These are phyloP conservation scores for Heterocephalus glaber DNA, from an alignment of 2,113 vertebrate species.

Conservation along the genomic window DNA sequence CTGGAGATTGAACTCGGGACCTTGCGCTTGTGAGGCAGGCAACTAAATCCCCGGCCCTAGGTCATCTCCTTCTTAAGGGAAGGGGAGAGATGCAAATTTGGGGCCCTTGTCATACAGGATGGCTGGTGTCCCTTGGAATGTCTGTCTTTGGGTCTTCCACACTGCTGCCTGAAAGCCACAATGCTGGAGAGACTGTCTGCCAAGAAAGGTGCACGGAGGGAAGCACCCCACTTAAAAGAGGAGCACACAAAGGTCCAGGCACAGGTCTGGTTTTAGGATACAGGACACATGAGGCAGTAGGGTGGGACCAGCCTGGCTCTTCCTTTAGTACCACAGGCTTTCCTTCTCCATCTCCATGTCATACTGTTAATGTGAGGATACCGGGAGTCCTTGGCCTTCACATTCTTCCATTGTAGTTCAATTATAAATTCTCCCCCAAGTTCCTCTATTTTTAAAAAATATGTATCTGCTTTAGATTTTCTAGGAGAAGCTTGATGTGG, in stretches of 20 bases:
- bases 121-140: neutral
- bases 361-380: neutral
- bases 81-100: neutral
- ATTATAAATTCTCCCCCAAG: neutral
- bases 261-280: neutral
- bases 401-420: neutral
- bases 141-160: neutral
- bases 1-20: too few species aligned
- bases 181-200: neutral
- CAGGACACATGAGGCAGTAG: fast-evolving
- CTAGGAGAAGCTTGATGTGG: too few species aligned
- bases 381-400: neutral
- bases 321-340: too few species aligned
- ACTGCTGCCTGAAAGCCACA: neutral
- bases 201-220: neutral
- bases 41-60: too few species aligned
- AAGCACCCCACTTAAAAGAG: fast-evolving
- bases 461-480: too few species aligned
- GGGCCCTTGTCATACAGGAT: neutral
- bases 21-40: too few species aligned
- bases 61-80: too few species aligned
- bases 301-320: neutral
- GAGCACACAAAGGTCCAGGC: neutral
- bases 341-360: neutral
- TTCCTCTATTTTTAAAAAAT: too few species aligned